Conservation (phyloP, 2,113 vertebrate genomes). For the Heptranchias perlo region DNA sequence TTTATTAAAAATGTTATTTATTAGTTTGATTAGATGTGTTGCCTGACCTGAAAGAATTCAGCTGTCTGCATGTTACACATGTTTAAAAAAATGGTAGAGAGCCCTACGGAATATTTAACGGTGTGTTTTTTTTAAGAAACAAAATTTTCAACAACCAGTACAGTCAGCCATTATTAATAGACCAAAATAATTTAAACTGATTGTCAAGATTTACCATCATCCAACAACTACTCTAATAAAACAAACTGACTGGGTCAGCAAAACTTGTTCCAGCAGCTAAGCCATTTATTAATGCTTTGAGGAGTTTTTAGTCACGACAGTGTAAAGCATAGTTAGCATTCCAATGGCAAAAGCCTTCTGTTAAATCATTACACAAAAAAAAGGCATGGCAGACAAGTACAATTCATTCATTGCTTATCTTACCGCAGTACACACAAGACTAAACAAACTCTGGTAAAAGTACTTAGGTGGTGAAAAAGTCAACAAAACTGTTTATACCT, state of each 20-base stretch:
- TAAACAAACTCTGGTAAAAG: slow-evolving; percentile 22
- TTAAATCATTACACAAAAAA: neutral
- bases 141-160: neutral
- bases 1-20: neutral
- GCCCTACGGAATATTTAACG: neutral
- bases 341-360: neutral
- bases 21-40: neutral
- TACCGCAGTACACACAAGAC: neutral
- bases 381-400: neutral
- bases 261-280: neutral
- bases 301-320: neutral
- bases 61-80: neutral
- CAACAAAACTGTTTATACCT: slow-evolving; percentile 56
- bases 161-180: too few relatives aligned
- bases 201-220: neutral
- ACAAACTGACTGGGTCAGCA: neutral
- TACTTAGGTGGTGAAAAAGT: slow-evolving; percentile 1
- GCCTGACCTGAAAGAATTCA: neutral
- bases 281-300: neutral
- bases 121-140: too few relatives aligned
- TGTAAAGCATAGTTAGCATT: neutral
- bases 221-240: neutral
- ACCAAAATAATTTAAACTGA: neutral
- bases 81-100: neutral
- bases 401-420: neutral